These are phyloP conservation scores for Amaurobius ferox DNA, from an alignment of 2,888 invertebrate species.

Conservation along the genomic window DNA sequence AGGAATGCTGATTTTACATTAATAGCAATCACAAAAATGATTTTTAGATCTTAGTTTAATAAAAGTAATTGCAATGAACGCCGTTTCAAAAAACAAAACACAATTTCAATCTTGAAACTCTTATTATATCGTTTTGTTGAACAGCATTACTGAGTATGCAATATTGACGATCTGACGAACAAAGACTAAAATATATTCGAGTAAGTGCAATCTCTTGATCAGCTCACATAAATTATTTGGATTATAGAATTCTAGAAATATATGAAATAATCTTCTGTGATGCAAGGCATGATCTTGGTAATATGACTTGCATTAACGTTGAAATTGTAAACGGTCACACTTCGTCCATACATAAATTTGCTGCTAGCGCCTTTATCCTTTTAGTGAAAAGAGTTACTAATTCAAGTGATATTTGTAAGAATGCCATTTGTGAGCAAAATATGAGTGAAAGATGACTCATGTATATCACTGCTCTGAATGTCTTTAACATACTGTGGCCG, in stretches of 20 bases:
- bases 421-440: slow-evolving; percentile 35
- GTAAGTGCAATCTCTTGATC: too few species aligned
- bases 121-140: background rate
- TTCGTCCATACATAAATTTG: slow-evolving; percentile 12
- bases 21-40: background rate
- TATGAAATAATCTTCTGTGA: too few species aligned
- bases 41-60: background rate
- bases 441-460: slow-evolving; percentile 56
- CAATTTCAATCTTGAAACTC: background rate
- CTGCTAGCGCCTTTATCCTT: slow-evolving; percentile 12
- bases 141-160: background rate
- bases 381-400: background rate
- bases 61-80: background rate
- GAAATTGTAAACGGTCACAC: background rate
- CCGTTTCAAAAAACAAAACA: background rate
- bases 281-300: background rate
- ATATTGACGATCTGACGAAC: background rate
- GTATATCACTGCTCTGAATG: slow-evolving; percentile 55
- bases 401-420: background rate
- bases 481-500: slow-evolving; percentile 46
- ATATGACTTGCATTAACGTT: background rate
- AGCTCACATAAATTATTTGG: too few species aligned
- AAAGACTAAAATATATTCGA: too few species aligned
- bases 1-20: background rate
- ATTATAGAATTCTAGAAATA: too few species aligned